Percentiles rank a stretch among this genome's conserved stretches.
phyloP scores from a whole-genome alignment of 2,797 vertebrate genomes.

The Ctenopoma kingsleyae region DNA sequence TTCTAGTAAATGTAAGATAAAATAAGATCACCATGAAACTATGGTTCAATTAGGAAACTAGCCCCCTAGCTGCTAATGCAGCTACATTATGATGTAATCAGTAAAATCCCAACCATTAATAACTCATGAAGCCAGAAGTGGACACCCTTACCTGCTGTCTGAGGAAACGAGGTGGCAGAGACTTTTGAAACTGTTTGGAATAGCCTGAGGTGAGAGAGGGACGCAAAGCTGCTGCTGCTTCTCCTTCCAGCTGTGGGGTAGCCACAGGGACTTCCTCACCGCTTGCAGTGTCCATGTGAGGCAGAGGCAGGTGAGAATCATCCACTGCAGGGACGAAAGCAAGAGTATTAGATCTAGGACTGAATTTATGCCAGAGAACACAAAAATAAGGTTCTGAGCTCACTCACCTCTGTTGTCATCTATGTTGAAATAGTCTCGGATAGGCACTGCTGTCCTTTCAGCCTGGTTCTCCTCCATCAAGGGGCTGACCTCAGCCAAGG shows the following conservation, averaged over 20 bases:
- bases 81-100: not conserved
- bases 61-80: not conserved
- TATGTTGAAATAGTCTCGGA: conserved; percentile 81
- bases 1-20: not conserved
- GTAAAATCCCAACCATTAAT: not conserved
- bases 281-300: conserved; percentile 77
- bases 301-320: conserved; percentile 77
- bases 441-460: conserved; percentile 70
- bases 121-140: not conserved
- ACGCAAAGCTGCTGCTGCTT: conserved; percentile 89
- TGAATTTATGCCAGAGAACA: not conserved
- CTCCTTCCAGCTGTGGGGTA: conserved; percentile 89
- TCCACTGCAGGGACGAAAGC: conserved; percentile 69
- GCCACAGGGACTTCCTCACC: conserved; percentile 77
- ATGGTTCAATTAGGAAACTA: not conserved
- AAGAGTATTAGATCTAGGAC: not conserved
- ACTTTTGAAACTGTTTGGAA: conserved; percentile 99
- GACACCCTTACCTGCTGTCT: conserved; percentile 91
- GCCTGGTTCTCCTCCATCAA: conserved; percentile 74
- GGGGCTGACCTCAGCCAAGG: conserved; percentile 60
- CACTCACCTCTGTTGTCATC: conserved; percentile 83
- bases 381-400: not conserved
- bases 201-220: conserved; percentile 94
- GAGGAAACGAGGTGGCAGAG: conserved; percentile 96
- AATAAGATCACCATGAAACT: not conserved